phyloP scores from a whole-genome alignment of 2,797 vertebrate species.

The Meda fulgida region DNA sequence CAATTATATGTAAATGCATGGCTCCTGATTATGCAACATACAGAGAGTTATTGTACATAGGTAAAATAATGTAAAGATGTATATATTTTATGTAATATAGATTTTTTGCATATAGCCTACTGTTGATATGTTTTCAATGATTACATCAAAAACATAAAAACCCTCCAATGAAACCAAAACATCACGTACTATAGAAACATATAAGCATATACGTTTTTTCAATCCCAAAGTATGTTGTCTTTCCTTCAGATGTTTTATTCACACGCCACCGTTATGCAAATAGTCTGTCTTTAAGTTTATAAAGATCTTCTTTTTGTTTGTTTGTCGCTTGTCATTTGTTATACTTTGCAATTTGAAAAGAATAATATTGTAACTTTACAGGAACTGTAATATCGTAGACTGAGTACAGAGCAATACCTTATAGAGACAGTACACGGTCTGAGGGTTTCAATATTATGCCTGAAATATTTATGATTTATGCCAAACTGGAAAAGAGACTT shows the following conservation, averaged over 20 bases:
- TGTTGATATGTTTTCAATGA: constrained; percentile 44
- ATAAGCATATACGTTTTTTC: not conserved
- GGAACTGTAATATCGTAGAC: constrained; percentile 12
- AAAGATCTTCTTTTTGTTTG: not conserved
- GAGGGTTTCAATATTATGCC: constrained; percentile 44
- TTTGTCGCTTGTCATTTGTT: constrained; percentile 39
- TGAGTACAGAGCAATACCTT: constrained; percentile 25
- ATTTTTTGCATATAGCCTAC: constrained; percentile 55
- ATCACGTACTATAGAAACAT: constrained; percentile 27
- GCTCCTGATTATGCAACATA: constrained; percentile 47
- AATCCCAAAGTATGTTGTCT: constrained; percentile 14
- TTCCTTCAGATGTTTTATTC: constrained; percentile 29
- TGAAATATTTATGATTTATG: constrained; percentile 56
- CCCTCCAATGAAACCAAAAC: constrained; percentile 39
- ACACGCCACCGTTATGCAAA: not conserved
- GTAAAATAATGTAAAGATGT: constrained; percentile 49
- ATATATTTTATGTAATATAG: constrained; percentile 54
- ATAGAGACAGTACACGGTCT: constrained; percentile 15
- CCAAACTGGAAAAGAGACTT: constrained; percentile 51
- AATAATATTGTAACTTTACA: constrained; percentile 34
- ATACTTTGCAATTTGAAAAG: constrained; percentile 16
- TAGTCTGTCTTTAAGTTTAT: constrained; percentile 19
- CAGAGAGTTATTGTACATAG: constrained; percentile 48
- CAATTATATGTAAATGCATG: constrained; percentile 51
- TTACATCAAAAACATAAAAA: constrained; percentile 18